Evolutionary conservation across 2,888 invertebrate genomes (phyloP).

Genomic region (Aphodius granarius): DNA sequence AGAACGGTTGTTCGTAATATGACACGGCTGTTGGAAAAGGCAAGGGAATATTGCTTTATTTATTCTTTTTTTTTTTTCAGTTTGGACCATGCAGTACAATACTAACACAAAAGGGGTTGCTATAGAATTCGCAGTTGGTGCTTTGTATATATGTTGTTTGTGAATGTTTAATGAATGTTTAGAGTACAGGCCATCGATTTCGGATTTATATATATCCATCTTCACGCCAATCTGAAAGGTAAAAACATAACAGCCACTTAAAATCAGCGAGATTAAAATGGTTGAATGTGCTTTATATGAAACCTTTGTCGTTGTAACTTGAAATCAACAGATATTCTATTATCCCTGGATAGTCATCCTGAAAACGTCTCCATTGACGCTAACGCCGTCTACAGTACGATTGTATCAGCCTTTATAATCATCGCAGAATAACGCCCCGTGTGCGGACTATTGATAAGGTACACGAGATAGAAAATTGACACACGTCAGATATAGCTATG

Average conservation of each 20-base stretch:
- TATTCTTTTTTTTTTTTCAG: not conserved
- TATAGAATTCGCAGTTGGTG: too few species aligned
- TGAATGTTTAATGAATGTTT: too few species aligned
- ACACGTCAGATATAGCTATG: slow-evolving; percentile 22
- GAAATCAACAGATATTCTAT: not conserved
- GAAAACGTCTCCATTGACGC: not conserved
- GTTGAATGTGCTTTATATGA: not conserved
- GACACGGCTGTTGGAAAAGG: not conserved
- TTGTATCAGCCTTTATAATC: slow-evolving; percentile 2
- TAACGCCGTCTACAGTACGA: not conserved
- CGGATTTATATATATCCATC: too few species aligned
- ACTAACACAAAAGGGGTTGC: too few species aligned
- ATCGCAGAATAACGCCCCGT: slow-evolving; percentile 6
- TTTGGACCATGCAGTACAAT: not conserved
- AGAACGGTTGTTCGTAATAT: not conserved
- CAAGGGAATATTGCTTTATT: not conserved
- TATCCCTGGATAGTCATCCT: not conserved
- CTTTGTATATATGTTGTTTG: too few species aligned
- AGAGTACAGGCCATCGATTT: too few species aligned
- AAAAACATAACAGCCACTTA: too few species aligned
- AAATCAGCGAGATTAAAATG: too few species aligned
- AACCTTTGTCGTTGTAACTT: not conserved
- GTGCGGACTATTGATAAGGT: slow-evolving; percentile 22
- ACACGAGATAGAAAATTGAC: slow-evolving; percentile 23
- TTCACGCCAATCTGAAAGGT: too few species aligned